phyloP scores from a whole-genome alignment of 2,113 vertebrate genomes.

The Thymallus thymallus region DNA sequence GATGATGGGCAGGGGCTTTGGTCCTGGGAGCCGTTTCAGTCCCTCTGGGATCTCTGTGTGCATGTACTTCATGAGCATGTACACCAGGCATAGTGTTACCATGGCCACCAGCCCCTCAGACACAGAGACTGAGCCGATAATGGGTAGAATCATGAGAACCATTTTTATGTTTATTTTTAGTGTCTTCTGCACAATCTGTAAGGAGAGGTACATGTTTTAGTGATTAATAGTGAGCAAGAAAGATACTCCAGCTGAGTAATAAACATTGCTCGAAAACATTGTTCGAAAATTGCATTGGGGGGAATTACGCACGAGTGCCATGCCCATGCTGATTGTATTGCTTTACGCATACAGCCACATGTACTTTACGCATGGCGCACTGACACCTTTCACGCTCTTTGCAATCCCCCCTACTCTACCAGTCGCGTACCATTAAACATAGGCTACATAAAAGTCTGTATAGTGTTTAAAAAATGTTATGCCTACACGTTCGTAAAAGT shows the following conservation, averaged over 20 bases:
- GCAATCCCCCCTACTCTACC: background rate
- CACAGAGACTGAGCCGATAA: conserved; percentile 63
- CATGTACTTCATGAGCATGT: conserved; percentile 67
- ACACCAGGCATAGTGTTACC: conserved; percentile 67
- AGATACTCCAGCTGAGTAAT: too few relatives aligned
- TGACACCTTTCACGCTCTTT: background rate
- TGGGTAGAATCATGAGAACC: conserved; percentile 66
- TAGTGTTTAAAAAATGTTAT: too few relatives aligned
- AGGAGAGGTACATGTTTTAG: conserved; percentile 44
- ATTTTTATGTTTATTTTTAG: conserved; percentile 51
- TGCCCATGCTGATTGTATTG: too few relatives aligned
- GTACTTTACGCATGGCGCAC: background rate
- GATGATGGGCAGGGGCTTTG: conserved; percentile 78
- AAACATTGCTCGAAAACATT: too few relatives aligned
- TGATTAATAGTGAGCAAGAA: background rate
- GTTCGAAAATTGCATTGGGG: too few relatives aligned
- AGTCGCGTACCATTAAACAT: background rate
- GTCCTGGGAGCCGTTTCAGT: conserved; percentile 79
- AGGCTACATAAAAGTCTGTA: too few relatives aligned
- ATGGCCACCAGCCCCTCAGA: conserved; percentile 76
- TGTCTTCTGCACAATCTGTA: conserved; percentile 42
- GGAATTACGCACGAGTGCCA: too few relatives aligned
- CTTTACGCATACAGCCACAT: too few relatives aligned
- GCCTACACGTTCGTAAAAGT: background rate
- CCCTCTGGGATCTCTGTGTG: conserved; percentile 72